A percentile compares a stretch with the other conserved stretches of the same genome.
These are phyloP conservation scores for human (Homo sapiens) DNA, from an alignment of 2,113 vertebrate genomes.

Conservation along the genomic window DNA sequence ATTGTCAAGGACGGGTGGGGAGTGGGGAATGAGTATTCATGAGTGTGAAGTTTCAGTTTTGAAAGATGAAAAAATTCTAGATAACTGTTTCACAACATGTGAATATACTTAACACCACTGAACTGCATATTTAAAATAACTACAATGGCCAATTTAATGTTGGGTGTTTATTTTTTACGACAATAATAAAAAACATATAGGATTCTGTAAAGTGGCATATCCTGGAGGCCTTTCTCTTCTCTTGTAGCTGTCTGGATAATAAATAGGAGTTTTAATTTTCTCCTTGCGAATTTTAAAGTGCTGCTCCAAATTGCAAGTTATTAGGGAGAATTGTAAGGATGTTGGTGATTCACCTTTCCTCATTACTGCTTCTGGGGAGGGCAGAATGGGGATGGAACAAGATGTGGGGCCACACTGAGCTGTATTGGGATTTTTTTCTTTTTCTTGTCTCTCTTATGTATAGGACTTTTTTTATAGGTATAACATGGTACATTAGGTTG, in stretches of 20 bases:
- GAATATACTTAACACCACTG: neutral
- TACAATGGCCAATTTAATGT: neutral
- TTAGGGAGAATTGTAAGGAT: neutral
- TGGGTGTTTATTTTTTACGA: neutral
- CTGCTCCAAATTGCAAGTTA: neutral
- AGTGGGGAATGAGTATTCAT: neutral
- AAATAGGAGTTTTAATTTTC: neutral
- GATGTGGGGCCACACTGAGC: neutral
- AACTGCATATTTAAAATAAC: neutral
- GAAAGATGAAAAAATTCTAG: neutral
- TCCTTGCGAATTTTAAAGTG: neutral
- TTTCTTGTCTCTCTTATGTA: accelerated
- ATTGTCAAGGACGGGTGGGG: neutral
- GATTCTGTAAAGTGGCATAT: accelerated
- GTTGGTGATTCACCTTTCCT: neutral
- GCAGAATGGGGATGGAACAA: neutral
- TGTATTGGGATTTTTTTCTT: neutral
- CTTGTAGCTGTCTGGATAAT: accelerated
- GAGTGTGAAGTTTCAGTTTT: neutral
- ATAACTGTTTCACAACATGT: neutral
- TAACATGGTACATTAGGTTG: no score
- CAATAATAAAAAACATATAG: neutral
- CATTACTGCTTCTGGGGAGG: neutral
- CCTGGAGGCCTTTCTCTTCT: neutral
- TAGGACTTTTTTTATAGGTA: accelerated